A percentile compares a stretch with the other conserved stretches of the same genome.
phyloP scores from a whole-genome alignment of 1,140 invertebrate genomes.

The Drosophila simulans region DNA sequence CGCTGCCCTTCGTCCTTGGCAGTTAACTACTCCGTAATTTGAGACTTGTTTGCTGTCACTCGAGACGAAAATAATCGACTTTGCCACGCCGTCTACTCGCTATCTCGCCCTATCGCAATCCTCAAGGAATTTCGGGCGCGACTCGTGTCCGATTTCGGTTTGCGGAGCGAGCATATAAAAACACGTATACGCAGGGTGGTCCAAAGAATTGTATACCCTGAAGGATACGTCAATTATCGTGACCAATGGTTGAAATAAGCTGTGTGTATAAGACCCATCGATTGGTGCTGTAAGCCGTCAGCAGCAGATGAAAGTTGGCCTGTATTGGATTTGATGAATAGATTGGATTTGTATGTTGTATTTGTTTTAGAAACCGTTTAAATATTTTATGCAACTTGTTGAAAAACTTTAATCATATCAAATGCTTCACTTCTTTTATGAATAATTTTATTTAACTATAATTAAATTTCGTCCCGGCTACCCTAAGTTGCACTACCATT shows the following conservation, averaged over 20 bases:
- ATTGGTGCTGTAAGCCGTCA: slow-evolving; percentile 5
- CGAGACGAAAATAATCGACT: slow-evolving; percentile 82
- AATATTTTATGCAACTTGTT: not conserved
- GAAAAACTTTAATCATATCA: not conserved
- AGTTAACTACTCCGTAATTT: slow-evolving; percentile 82
- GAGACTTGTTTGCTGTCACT: slow-evolving; percentile 81
- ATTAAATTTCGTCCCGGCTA: slow-evolving; percentile 5
- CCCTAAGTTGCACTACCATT: slow-evolving; percentile 10
- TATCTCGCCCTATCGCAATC: slow-evolving; percentile 1
- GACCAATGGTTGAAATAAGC: slow-evolving; percentile 33
- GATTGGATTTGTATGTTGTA: not conserved
- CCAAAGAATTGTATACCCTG: slow-evolving; percentile 31
- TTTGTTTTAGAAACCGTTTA: not conserved
- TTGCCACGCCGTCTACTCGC: slow-evolving; percentile 54
- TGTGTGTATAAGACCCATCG: slow-evolving; percentile 23
- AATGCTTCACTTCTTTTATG: not conserved
- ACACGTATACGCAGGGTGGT: slow-evolving; percentile 12
- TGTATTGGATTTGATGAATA: slow-evolving; percentile 9
- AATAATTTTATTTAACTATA: not conserved
- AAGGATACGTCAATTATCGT: slow-evolving; percentile 39
- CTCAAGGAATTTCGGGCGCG: slow-evolving; percentile 36
- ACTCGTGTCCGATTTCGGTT: slow-evolving; percentile 67
- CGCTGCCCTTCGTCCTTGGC: slow-evolving; percentile 16
- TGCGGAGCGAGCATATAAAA: slow-evolving; percentile 40
- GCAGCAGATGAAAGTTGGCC: slow-evolving; percentile 1